phyloP scores from a whole-genome alignment of 2,888 invertebrate genomes.

The Trachelus troglodyta region DNA sequence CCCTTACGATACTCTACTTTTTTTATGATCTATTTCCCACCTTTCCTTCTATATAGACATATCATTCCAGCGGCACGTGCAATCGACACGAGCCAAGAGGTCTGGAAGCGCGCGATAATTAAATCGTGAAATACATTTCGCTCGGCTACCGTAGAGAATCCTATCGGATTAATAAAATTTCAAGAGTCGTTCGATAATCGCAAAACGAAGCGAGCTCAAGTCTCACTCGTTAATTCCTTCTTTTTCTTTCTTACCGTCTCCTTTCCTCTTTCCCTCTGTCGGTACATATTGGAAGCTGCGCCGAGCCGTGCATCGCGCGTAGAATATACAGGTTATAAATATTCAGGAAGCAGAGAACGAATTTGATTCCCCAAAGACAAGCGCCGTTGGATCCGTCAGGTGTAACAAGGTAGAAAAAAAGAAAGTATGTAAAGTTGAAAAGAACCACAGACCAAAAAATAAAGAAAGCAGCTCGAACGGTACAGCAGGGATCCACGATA shows the following conservation, averaged over 20 bases:
- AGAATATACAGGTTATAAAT: not conserved
- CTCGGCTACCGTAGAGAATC: not conserved
- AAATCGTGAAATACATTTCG: not conserved
- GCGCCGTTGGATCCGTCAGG: not conserved
- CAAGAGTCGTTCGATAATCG: not conserved
- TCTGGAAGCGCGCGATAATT: not conserved
- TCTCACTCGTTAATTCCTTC: not conserved
- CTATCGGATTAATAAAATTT: not conserved
- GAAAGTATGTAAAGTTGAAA: not conserved
- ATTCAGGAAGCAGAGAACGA: not conserved
- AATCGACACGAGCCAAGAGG: not conserved
- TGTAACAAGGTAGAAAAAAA: not conserved
- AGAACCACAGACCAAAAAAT: not conserved
- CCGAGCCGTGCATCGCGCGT: not conserved
- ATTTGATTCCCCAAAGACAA: not conserved
- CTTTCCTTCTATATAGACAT: not conserved
- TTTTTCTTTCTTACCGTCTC: not conserved
- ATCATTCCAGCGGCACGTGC: not conserved
- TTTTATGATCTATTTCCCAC: not conserved
- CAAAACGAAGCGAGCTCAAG: not conserved
- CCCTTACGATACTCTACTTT: not conserved
- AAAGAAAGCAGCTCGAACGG: not conserved
- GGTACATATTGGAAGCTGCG: not conserved
- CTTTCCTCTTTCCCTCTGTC: not conserved
- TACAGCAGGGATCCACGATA: not conserved